Evolutionary conservation across 2,888 invertebrate genomes (phyloP).

Genomic region (Nomada ferruginata): DNA sequence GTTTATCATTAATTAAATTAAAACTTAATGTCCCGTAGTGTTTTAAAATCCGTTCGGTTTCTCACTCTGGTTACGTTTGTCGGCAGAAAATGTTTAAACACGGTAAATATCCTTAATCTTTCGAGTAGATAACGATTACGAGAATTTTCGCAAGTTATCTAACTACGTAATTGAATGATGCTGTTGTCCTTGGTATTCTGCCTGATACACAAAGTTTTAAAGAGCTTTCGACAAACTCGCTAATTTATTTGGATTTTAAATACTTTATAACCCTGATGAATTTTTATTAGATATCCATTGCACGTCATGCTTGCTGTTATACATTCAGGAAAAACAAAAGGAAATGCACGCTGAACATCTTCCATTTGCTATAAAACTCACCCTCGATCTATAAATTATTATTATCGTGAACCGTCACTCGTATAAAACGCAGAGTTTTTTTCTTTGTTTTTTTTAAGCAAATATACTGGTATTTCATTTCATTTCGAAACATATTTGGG

Average conservation of each 20-base stretch:
- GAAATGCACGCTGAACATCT: no score
- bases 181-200: neutral
- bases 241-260: neutral
- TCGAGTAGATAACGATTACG: slow-evolving; percentile 14
- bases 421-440: neutral
- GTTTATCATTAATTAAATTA: no score
- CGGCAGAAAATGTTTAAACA: neutral
- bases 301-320: neutral
- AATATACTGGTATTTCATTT: neutral
- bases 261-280: neutral
- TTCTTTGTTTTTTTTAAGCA: neutral
- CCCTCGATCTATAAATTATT: neutral
- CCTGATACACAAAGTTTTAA: neutral
- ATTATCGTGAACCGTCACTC: neutral
- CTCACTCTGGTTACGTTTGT: neutral
- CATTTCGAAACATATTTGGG: neutral
- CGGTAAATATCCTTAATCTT: slow-evolving; percentile 7
- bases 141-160: slow-evolving; percentile 5
- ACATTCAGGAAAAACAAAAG: no score
- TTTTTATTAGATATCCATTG: neutral
- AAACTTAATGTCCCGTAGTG: no score
- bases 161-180: neutral
- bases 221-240: neutral
- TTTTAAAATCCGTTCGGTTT: slow-evolving; percentile 10
- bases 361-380: no score